phyloP scores from a whole-genome alignment of 2,888 invertebrate species.

The Doris montereyensis region DNA sequence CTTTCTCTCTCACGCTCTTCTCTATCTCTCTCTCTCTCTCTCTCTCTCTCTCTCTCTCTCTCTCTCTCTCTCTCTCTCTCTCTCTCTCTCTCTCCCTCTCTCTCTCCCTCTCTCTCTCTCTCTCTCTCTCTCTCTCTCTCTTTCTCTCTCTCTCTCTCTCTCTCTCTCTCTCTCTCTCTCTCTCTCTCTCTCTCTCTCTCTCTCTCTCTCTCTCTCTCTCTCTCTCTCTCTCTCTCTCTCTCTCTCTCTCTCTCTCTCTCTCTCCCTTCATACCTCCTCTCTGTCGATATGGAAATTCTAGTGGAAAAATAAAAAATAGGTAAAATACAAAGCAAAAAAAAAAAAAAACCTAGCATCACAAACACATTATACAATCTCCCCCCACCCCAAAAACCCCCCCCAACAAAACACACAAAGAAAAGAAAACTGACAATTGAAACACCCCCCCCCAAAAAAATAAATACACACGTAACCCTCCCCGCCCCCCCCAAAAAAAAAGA shows the following conservation, averaged over 20 bases:
- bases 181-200: neutral
- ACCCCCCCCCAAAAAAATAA: no score
- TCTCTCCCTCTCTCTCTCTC: conserved; percentile 1
- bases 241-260: conserved; percentile 1
- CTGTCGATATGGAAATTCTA: no score
- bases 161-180: neutral
- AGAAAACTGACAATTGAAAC: no score
- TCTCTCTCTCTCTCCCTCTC: neutral
- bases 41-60: conserved; percentile 3
- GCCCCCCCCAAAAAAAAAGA: no score
- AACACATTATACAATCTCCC: no score
- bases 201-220: neutral
- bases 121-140: conserved; percentile 7
- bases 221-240: conserved; percentile 11
- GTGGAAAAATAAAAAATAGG: no score
- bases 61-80: neutral
- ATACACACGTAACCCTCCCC: no score
- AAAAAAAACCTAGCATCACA: no score
- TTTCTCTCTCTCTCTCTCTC: neutral
- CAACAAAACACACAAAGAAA: no score
- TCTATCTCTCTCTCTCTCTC: neutral
- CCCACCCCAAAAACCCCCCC: no score
- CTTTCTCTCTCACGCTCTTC: conserved; percentile 18
- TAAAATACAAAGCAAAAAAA: no score
- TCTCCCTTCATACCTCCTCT: no score